Percentiles rank a stretch among this genome's conserved stretches.
These are phyloP conservation scores for Tribolium freemani DNA, from an alignment of 2,888 invertebrate genomes.

Conservation along the genomic window DNA sequence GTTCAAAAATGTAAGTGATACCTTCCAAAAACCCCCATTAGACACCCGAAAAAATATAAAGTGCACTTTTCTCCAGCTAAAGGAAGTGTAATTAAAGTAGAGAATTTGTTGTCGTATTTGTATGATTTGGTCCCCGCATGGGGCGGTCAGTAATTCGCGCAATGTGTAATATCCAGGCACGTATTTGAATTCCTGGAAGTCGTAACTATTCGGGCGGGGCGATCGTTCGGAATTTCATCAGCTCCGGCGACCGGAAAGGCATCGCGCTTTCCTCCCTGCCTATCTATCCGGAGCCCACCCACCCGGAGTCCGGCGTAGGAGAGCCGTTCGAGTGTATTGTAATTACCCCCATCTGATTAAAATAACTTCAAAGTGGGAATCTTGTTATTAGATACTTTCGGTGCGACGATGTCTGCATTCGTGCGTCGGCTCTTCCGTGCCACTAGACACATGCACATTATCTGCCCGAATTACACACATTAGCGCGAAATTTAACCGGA, in stretches of 20 bases:
- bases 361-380: constrained; percentile 68
- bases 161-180: constrained; percentile 65
- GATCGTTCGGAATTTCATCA: constrained; percentile 70
- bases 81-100: background rate
- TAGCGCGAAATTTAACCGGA: constrained; percentile 2
- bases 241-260: constrained; percentile 75
- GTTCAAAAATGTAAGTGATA: too few species aligned
- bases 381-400: constrained; percentile 64
- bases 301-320: constrained; percentile 39
- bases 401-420: constrained; percentile 31
- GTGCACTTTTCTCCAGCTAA: too few species aligned
- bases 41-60: too few species aligned
- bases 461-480: constrained; percentile 11
- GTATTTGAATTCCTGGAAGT: constrained; percentile 68
- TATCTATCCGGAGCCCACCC: constrained; percentile 38
- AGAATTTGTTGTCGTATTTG: background rate
- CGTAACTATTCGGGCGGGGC: constrained; percentile 67
- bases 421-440: constrained; percentile 27
- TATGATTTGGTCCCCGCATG: background rate
- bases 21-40: too few species aligned
- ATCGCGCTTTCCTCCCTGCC: constrained; percentile 69
- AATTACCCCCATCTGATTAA: constrained; percentile 67
- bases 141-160: constrained; percentile 62
- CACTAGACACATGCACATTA: constrained; percentile 19
- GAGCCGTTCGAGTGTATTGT: constrained; percentile 64